A percentile compares a stretch with the other conserved stretches of the same genome.
phyloP scores from a whole-genome alignment of 2,888 invertebrate genomes.

The Hydropsyche betteni region DNA sequence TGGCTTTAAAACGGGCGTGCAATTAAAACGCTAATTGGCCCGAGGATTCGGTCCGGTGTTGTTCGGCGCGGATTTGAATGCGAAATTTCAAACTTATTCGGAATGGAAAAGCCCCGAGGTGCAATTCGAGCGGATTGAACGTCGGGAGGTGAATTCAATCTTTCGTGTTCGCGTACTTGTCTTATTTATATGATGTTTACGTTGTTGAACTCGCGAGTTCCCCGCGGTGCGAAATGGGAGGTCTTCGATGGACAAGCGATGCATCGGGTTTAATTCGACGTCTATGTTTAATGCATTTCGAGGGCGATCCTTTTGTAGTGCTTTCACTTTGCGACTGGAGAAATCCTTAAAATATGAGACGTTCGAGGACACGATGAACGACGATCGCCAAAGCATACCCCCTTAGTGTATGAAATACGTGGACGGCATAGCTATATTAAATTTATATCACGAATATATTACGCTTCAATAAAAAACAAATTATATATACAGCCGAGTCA shows the following conservation, averaged over 20 bases:
- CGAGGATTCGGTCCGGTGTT: not conserved
- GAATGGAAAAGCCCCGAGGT: not conserved
- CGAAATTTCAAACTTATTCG: not conserved
- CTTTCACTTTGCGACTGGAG: not conserved
- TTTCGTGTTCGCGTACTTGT: not conserved
- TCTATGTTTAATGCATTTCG: conserved; percentile 23
- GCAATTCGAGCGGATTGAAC: not conserved
- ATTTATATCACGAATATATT: not conserved
- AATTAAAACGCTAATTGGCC: conserved; percentile 45
- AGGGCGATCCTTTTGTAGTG: not conserved
- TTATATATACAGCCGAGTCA: not conserved
- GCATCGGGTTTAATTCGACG: not conserved
- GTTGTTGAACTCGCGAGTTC: conserved; percentile 8
- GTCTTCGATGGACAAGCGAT: conserved; percentile 3
- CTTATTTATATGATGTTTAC: conserved; percentile 6
- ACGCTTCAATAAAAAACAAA: not conserved
- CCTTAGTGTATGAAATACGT: not conserved
- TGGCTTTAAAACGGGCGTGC: conserved; percentile 34
- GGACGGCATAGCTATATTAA: not conserved
- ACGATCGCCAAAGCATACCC: not conserved
- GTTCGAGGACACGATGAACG: not conserved
- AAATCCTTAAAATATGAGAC: conserved; percentile 6
- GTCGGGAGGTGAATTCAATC: conserved; percentile 6
- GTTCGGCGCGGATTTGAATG: not conserved
- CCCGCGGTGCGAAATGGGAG: conserved; percentile 22